Evolutionary conservation across 2,888 invertebrate species (phyloP).

Genomic region (Ceraclea dissimilis): DNA sequence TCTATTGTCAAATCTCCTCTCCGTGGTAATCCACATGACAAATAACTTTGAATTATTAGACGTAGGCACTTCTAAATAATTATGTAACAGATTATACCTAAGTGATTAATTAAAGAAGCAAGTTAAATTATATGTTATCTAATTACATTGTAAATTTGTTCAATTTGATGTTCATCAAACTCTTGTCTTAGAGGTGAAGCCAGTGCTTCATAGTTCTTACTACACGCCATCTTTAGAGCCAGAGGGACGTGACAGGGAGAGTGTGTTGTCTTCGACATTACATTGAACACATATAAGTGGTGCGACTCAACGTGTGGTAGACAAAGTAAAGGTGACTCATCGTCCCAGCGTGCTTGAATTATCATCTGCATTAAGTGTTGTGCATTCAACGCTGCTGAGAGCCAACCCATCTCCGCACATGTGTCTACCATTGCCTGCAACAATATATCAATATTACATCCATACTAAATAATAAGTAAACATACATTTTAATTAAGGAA

Average conservation of each 20-base stretch:
- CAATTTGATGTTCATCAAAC: slow-evolving; percentile 61
- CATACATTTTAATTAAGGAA: slow-evolving; percentile 6
- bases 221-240: slow-evolving; percentile 47
- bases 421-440: slow-evolving; percentile 93
- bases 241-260: slow-evolving; percentile 47
- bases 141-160: slow-evolving; percentile 56
- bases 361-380: slow-evolving; percentile 82
- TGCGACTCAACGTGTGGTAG: slow-evolving; percentile 68
- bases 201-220: slow-evolving; percentile 53
- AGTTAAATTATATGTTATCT: too few species aligned
- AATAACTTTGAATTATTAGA: too few species aligned
- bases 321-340: slow-evolving; percentile 64
- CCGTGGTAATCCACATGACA: too few species aligned
- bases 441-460: slow-evolving; percentile 9
- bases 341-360: slow-evolving; percentile 85
- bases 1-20: too few species aligned
- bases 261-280: slow-evolving; percentile 38
- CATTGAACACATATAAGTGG: slow-evolving; percentile 53
- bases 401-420: slow-evolving; percentile 84
- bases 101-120: too few species aligned
- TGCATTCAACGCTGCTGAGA: slow-evolving; percentile 68
- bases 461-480: slow-evolving; percentile 4
- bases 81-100: too few species aligned
- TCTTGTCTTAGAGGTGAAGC: slow-evolving; percentile 54
- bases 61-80: too few species aligned